Conservation (phyloP, 2,888 invertebrate genomes). For the Lamellibrachia columna region DNA sequence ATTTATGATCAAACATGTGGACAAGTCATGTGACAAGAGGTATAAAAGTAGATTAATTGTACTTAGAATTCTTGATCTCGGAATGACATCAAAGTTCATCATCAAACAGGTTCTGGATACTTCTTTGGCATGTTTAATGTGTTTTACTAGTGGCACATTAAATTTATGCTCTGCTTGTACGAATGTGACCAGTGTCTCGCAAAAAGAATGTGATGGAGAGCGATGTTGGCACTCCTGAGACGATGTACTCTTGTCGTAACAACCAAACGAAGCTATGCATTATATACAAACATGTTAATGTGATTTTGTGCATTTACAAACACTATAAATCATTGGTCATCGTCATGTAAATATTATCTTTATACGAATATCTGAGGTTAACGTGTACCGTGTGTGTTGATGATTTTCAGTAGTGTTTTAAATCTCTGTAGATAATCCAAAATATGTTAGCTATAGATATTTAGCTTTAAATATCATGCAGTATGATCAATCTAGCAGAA, state of each 20-base stretch:
- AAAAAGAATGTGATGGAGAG: not conserved
- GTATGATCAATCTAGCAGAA: not conserved
- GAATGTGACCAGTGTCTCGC: not conserved
- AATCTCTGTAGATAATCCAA: not conserved
- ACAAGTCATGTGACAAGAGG: not conserved
- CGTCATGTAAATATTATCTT: conserved; percentile 2
- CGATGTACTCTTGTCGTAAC: not conserved
- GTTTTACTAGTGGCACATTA: not conserved
- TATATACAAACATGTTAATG: conserved; percentile 3
- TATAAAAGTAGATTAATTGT: not conserved
- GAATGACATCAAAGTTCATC: not conserved
- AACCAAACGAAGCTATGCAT: conserved; percentile 12
- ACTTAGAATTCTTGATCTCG: not conserved
- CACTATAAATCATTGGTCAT: conserved; percentile 9
- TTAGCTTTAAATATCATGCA: not conserved
- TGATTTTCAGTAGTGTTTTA: conserved; percentile 1
- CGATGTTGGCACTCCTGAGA: not conserved
- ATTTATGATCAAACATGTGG: not conserved
- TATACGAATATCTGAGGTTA: not conserved
- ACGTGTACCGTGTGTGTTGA: not conserved
- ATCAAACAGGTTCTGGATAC: not conserved
- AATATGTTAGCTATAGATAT: not conserved
- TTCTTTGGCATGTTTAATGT: not conserved
- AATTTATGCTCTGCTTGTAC: not conserved
- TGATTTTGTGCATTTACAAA: not conserved